Evolutionary conservation across 2,113 vertebrate species (phyloP).

Genomic region (Coreoperca whiteheadi): DNA sequence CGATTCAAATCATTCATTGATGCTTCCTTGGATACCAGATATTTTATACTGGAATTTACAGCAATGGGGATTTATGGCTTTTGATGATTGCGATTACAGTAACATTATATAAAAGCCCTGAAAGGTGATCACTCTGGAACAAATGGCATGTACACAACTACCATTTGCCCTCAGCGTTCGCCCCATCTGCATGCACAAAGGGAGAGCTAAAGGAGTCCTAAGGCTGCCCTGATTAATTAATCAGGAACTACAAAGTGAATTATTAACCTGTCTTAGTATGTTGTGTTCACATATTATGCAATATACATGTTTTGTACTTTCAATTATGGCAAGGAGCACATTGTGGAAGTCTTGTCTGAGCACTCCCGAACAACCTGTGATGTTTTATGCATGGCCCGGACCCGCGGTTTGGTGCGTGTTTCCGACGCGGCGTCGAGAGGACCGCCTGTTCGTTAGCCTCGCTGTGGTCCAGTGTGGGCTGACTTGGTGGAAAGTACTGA

Average conservation of each 20-base stretch:
- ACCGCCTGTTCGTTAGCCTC: conserved; percentile 43
- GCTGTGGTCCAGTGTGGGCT: conserved; percentile 57
- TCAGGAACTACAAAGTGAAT: conserved; percentile 76
- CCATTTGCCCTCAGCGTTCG: conserved; percentile 2
- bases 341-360: conserved; percentile 54
- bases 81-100: conserved; percentile 11
- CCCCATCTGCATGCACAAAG: conserved; percentile 28
- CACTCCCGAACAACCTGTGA: conserved; percentile 56
- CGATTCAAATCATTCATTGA: neutral
- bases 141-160: conserved; percentile 17
- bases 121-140: conserved; percentile 17
- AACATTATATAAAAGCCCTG: conserved; percentile 7
- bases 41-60: neutral
- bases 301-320: conserved; percentile 71
- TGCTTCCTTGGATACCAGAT: neutral
- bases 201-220: conserved; percentile 7
- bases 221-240: conserved; percentile 71
- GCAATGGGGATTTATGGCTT: neutral
- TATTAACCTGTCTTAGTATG: conserved; percentile 74
- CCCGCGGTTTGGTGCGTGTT: conserved; percentile 29
- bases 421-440: conserved; percentile 34
- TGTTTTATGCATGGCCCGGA: conserved; percentile 75
- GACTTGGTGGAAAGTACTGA: conserved; percentile 57
- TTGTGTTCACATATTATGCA: conserved; percentile 74
- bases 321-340: conserved; percentile 68